These are phyloP conservation scores for Tipula unca DNA, from an alignment of 2,888 invertebrate species.

Conservation along the genomic window DNA sequence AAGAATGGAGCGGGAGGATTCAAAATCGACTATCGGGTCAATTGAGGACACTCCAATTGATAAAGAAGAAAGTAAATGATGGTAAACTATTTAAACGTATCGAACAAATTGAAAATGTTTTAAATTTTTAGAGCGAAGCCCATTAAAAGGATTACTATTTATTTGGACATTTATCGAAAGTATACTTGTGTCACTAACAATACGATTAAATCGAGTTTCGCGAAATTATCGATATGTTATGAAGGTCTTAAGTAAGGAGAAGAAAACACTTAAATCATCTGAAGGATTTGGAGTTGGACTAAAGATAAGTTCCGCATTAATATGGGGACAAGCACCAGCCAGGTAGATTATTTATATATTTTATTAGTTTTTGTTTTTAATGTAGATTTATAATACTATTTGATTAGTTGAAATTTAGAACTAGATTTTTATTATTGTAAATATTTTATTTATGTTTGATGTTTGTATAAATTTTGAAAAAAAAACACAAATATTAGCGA, in stretches of 20 bases:
- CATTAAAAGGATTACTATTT: not conserved
- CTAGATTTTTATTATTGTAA: not conserved
- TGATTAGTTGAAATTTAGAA: not conserved
- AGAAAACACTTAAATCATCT: slow-evolving; percentile 75
- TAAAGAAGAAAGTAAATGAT: not conserved
- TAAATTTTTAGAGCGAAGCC: not conserved
- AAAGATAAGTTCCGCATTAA: slow-evolving; percentile 47
- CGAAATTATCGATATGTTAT: slow-evolving; percentile 93
- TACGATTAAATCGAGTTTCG: slow-evolving; percentile 77
- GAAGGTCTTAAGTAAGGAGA: slow-evolving; percentile 78
- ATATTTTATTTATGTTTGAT: not conserved
- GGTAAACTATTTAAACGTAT: not conserved
- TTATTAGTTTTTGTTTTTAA: not conserved
- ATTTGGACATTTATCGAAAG: slow-evolving; percentile 32
- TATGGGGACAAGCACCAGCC: slow-evolving; percentile 43
- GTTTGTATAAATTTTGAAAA: not conserved
- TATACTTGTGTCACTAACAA: slow-evolving; percentile 67
- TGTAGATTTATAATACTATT: not conserved
- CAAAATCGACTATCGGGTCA: not conserved
- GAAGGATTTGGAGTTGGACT: slow-evolving; percentile 59
- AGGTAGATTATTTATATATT: not conserved
- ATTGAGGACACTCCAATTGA: not conserved
- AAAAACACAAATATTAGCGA: not conserved
- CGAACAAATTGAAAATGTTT: not conserved
- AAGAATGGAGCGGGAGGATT: not conserved